These are phyloP conservation scores for Rhamphomyia laevipes DNA, from an alignment of 2,888 invertebrate species.

Conservation along the genomic window DNA sequence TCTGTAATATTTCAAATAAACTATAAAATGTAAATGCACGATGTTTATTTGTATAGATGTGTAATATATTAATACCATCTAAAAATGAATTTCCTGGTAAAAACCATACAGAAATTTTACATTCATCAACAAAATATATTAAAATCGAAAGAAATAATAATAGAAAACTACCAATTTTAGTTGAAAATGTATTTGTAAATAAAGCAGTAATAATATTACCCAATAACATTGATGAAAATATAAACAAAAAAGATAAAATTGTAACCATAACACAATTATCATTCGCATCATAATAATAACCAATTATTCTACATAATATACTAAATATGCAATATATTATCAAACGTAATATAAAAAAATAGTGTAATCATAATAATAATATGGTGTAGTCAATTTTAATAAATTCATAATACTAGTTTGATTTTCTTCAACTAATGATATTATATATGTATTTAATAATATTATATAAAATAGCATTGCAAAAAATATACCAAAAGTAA, in stretches of 20 bases:
- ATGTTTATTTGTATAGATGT: conserved; percentile 32
- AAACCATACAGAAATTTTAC: conserved; percentile 17
- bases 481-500: conserved; percentile 25
- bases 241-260: conserved; percentile 22
- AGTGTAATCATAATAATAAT: conserved; percentile 32
- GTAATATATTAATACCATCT: conserved; percentile 29
- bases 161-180: conserved; percentile 32
- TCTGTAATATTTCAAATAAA: conserved; percentile 24
- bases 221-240: conserved; percentile 29
- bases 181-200: conserved; percentile 27
- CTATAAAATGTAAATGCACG: conserved; percentile 21
- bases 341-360: conserved; percentile 31
- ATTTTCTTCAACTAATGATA: conserved; percentile 48
- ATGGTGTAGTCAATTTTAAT: conserved; percentile 26
- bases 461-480: conserved; percentile 25
- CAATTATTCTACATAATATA: conserved; percentile 18
- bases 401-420: conserved; percentile 21
- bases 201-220: background rate
- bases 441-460: conserved; percentile 35
- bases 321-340: conserved; percentile 22
- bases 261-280: conserved; percentile 17
- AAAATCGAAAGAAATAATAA: conserved; percentile 28
- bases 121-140: conserved; percentile 23
- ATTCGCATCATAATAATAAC: conserved; percentile 21
- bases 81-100: conserved; percentile 29